Conservation (phyloP, 2,797 vertebrate species). For the Rhinogobio ventralis region DNA sequence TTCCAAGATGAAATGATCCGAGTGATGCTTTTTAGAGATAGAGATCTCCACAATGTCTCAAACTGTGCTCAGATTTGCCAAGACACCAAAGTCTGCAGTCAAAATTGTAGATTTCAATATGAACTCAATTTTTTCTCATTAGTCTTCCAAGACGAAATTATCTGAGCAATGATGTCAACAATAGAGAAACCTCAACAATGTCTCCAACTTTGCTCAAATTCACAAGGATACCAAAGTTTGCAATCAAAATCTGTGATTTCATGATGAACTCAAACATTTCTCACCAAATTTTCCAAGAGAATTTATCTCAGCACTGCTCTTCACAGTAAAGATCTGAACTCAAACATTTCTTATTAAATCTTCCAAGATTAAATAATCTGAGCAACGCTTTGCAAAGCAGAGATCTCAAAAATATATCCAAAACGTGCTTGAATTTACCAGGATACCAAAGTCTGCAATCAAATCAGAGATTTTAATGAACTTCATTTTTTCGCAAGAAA, state of each 20-base stretch:
- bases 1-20: neutral
- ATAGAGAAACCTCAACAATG: neutral
- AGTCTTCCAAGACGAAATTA: neutral
- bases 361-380: too few species aligned
- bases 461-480: too few species aligned
- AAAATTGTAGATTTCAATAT: slow-evolving; percentile 3
- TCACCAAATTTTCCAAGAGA: neutral
- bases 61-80: neutral
- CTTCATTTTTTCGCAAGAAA: neutral
- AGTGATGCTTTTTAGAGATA: neutral
- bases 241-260: neutral
- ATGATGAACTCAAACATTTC: neutral
- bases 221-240: neutral
- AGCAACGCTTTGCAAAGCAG: too few species aligned
- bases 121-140: neutral
- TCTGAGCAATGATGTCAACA: neutral
- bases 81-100: neutral
- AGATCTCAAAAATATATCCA: too few species aligned
- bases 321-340: neutral
- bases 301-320: neutral
- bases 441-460: too few species aligned
- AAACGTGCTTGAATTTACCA: too few species aligned
- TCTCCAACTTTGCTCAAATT: neutral
- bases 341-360: too few species aligned
- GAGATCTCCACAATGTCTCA: neutral